These are phyloP conservation scores for Heteropelma amictum DNA, from an alignment of 2,888 invertebrate species.

Conservation along the genomic window DNA sequence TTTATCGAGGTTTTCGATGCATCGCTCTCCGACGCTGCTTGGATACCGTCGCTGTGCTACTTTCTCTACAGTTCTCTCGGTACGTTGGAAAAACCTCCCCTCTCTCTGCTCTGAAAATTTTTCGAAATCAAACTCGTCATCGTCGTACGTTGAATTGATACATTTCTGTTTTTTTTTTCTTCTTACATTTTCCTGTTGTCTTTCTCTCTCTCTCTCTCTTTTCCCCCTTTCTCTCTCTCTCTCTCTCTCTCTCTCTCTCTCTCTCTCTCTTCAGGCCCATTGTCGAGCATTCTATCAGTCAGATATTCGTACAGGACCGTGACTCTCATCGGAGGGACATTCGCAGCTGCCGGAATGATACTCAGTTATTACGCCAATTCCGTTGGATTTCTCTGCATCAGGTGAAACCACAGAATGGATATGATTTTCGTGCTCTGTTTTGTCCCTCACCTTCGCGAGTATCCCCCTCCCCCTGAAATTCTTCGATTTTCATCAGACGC, in stretches of 20 bases:
- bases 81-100: slow-evolving; percentile 73
- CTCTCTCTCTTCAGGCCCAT: slow-evolving; percentile 83
- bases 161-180: slow-evolving; percentile 42
- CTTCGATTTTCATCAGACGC: no score
- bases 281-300: slow-evolving; percentile 90
- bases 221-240: background rate
- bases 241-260: background rate
- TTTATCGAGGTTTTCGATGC: slow-evolving; percentile 89
- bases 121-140: background rate
- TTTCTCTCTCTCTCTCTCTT: background rate
- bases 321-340: slow-evolving; percentile 89
- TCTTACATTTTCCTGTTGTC: background rate
- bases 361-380: slow-evolving; percentile 89
- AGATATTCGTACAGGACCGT: slow-evolving; percentile 91
- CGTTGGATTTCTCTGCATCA: slow-evolving; percentile 88
- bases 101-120: background rate
- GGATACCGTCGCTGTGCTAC: slow-evolving; percentile 93
- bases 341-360: slow-evolving; percentile 91
- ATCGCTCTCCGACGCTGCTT: slow-evolving; percentile 86
- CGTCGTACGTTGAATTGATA: background rate
- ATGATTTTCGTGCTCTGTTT: background rate
- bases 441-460: background rate
- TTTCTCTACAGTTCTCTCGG: slow-evolving; percentile 93
- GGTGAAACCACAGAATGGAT: slow-evolving; percentile 77
- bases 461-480: no score